A percentile compares a stretch with the other conserved stretches of the same genome.
phyloP scores from a whole-genome alignment of 2,797 vertebrate species.

The Sebastes trivittatus region DNA sequence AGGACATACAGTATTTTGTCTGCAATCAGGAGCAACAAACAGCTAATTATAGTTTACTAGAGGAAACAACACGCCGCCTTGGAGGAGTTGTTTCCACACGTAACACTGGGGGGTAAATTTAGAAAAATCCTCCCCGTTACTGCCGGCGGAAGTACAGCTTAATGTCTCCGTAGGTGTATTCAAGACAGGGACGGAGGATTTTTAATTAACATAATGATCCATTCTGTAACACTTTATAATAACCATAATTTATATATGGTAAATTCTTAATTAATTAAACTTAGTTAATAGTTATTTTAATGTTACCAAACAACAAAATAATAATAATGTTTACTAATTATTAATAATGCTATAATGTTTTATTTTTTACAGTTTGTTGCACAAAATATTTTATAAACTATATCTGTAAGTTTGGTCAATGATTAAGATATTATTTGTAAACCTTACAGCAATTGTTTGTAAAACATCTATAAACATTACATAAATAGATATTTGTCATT shows the following conservation, averaged over 20 bases:
- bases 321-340: neutral
- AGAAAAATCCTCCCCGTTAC: slow-evolving; percentile 20
- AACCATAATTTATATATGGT: neutral
- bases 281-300: neutral
- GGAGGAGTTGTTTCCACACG: slow-evolving; percentile 36
- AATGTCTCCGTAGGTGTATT: neutral
- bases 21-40: slow-evolving; percentile 59
- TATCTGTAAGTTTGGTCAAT: no score
- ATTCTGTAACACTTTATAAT: no score
- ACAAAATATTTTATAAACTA: no score
- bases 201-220: neutral
- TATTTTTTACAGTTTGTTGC: neutral
- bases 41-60: slow-evolving; percentile 56
- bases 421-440: no score
- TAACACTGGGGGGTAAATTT: slow-evolving; percentile 33
- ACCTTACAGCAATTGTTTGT: no score
- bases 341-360: no score
- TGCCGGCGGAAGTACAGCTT: neutral
- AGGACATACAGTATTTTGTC: slow-evolving; percentile 52
- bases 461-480: neutral
- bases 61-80: slow-evolving; percentile 51
- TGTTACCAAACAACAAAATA: neutral
- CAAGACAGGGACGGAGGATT: neutral
- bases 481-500: neutral
- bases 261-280: neutral